phyloP scores from a whole-genome alignment of 2,797 vertebrate genomes.

The Mareca strepera region DNA sequence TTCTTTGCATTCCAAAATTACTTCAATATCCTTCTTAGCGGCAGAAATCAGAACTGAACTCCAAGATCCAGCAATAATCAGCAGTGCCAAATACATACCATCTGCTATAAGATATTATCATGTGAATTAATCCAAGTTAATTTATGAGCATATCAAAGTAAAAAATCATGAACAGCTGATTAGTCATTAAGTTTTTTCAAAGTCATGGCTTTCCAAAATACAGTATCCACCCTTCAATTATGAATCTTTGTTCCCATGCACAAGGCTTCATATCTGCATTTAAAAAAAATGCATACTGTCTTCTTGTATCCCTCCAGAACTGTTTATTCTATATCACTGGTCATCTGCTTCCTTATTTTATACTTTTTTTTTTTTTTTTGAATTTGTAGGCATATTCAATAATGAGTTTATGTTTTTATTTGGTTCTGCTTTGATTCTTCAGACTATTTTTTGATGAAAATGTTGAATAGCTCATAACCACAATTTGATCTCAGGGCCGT shows the following conservation, averaged over 20 bases:
- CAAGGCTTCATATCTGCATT: background rate
- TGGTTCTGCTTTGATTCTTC: background rate
- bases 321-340: background rate
- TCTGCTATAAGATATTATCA: conserved; percentile 11
- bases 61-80: background rate
- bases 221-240: background rate
- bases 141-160: background rate
- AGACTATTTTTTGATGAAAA: background rate
- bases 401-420: background rate
- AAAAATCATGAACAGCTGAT: background rate
- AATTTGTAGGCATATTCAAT: background rate
- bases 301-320: background rate
- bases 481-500: background rate
- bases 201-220: background rate
- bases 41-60: background rate
- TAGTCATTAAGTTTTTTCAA: background rate
- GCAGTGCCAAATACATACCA: background rate
- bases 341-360: background rate
- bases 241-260: background rate
- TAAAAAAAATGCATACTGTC: background rate
- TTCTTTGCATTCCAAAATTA: conserved; percentile 20
- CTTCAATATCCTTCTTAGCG: background rate
- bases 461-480: background rate
- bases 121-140: conserved; percentile 2
- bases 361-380: background rate